Percentiles rank a stretch among this genome's conserved stretches.
phyloP scores from a whole-genome alignment of 2,888 invertebrate genomes.

The Macaria liturata region DNA sequence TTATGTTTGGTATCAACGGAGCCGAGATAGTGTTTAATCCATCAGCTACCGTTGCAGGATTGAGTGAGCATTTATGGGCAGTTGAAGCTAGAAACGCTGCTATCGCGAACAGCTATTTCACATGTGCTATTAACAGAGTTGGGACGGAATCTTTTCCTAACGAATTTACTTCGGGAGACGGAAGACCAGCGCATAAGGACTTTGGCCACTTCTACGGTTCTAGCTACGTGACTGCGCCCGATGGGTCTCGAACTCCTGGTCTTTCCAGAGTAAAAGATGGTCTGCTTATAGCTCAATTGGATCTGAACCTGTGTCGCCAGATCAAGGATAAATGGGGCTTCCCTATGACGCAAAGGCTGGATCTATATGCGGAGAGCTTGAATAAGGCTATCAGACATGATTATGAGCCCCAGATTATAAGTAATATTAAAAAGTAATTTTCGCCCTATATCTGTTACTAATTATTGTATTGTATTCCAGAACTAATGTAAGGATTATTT shows the following conservation, averaged over 20 bases:
- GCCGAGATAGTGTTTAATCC: conserved; percentile 99
- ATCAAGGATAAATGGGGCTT: conserved; percentile 97
- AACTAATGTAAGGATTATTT: no score
- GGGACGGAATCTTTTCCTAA: conserved; percentile 92
- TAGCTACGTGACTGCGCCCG: conserved; percentile 96
- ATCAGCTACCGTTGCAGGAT: conserved; percentile 92
- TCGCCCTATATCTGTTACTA: no score
- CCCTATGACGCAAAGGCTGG: conserved; percentile 96
- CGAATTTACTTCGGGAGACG: conserved; percentile 81
- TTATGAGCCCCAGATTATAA: conserved; percentile 58
- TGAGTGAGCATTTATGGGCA: conserved; percentile 97
- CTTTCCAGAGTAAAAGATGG: conserved; percentile 92
- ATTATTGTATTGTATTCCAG: no score
- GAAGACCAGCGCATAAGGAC: conserved; percentile 90
- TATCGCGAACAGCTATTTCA: conserved; percentile 97
- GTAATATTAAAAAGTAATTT: conserved; percentile 12
- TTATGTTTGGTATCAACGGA: conserved; percentile 98
- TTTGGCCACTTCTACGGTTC: conserved; percentile 99
- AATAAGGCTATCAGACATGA: conserved; percentile 55
- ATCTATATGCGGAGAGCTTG: conserved; percentile 92
- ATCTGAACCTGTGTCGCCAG: conserved; percentile 97
- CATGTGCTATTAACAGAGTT: conserved; percentile 96
- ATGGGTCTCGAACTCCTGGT: conserved; percentile 95
- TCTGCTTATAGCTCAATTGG: conserved; percentile 94
- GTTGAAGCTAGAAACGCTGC: conserved; percentile 98